phyloP scores from a whole-genome alignment of 2,113 vertebrate species.

The Brachyistius frenatus region DNA sequence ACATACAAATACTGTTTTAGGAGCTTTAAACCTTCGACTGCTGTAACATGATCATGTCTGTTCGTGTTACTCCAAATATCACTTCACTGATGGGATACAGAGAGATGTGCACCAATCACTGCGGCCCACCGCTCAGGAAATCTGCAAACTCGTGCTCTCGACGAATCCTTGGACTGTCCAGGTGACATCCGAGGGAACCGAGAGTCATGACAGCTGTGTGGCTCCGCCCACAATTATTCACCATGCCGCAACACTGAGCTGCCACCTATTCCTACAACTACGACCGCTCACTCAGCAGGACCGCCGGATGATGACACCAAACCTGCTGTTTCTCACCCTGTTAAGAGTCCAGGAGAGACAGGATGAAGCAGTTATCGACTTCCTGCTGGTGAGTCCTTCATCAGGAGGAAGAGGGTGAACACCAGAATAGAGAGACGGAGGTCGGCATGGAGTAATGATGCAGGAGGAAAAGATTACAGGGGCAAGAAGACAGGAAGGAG shows the following conservation, averaged over 20 bases:
- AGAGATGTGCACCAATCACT: not conserved
- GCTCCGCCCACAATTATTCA: not conserved
- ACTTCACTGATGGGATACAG: not conserved
- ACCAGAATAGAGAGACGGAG: not conserved
- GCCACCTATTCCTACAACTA: not conserved
- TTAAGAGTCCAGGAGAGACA: not conserved
- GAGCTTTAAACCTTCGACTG: too few relatives aligned
- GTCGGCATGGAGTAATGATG: slow-evolving; percentile 8
- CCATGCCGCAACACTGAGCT: not conserved
- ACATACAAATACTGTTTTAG: too few relatives aligned
- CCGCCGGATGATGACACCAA: not conserved
- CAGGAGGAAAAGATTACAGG: slow-evolving; percentile 21
- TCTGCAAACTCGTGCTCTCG: not conserved
- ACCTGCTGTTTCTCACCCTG: not conserved
- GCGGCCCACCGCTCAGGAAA: not conserved
- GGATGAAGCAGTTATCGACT: slow-evolving; percentile 30
- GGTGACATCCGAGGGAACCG: slow-evolving; percentile 26
- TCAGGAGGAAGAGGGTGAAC: not conserved
- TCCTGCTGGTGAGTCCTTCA: slow-evolving; percentile 7
- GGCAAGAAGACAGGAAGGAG: not conserved
- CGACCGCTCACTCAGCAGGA: not conserved
- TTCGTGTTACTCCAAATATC: not conserved
- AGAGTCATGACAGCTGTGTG: slow-evolving; percentile 2
- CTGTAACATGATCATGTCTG: too few relatives aligned
- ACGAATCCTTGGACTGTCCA: not conserved